Percentiles rank a stretch among this genome's conserved stretches.
Conservation (phyloP, 2,888 invertebrate species). For the Lycaena phlaeas region DNA sequence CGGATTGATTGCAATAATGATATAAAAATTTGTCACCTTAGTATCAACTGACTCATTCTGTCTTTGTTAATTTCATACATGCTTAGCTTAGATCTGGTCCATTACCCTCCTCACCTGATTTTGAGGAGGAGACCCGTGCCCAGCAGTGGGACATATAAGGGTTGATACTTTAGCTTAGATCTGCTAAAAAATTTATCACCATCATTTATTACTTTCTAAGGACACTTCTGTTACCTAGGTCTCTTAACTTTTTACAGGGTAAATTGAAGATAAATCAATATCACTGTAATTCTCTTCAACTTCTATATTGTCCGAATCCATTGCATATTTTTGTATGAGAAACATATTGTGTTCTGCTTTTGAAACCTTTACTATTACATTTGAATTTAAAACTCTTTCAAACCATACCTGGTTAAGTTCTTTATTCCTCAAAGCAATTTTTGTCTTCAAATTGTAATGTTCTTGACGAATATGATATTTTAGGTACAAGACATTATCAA, state of each 20-base stretch:
- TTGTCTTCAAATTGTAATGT: conserved; percentile 36
- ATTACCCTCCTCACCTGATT: too few species aligned
- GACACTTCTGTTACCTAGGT: conserved; percentile 14
- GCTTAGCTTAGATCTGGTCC: too few species aligned
- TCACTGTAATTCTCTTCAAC: not conserved
- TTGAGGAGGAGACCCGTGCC: too few species aligned
- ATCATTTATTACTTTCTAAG: too few species aligned
- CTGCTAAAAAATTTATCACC: too few species aligned
- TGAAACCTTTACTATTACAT: conserved; percentile 35
- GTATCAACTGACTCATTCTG: too few species aligned
- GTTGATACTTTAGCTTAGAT: too few species aligned
- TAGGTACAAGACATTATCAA: conserved; percentile 19
- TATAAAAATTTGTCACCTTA: too few species aligned
- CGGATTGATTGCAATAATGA: too few species aligned
- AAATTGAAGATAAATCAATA: not conserved
- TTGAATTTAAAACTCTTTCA: conserved; percentile 37
- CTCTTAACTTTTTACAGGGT: conserved; percentile 9
- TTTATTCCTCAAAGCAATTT: conserved; percentile 27
- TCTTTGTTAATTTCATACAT: too few species aligned
- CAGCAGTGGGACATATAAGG: too few species aligned
- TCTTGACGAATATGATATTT: conserved; percentile 34
- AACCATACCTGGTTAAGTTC: conserved; percentile 43
- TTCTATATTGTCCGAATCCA: conserved; percentile 13
- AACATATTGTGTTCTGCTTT: conserved; percentile 32
- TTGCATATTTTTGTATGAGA: conserved; percentile 28